Conservation (phyloP, 2,113 vertebrate genomes). For the Epinephelus moara region DNA sequence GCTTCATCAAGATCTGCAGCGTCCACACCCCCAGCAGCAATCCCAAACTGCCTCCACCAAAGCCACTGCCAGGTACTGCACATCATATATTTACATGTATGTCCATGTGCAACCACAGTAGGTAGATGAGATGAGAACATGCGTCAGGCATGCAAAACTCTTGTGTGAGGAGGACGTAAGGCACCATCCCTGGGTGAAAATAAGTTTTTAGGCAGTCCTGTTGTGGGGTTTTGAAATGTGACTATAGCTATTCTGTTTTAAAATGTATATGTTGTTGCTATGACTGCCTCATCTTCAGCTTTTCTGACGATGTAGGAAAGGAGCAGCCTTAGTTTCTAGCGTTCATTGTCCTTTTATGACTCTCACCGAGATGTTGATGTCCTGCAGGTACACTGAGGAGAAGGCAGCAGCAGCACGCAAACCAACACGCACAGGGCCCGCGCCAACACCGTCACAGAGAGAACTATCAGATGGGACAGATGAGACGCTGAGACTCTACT, state of each 20-base stretch:
- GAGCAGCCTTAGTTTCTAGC: not conserved
- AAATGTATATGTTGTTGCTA: not conserved
- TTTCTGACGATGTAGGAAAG: not conserved
- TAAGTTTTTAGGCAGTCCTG: too few relatives aligned
- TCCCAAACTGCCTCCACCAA: slow-evolving; percentile 95
- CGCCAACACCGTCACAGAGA: slow-evolving; percentile 87
- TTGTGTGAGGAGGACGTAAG: too few relatives aligned
- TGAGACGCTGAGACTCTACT: slow-evolving; percentile 90
- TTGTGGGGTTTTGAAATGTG: not conserved
- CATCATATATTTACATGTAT: not conserved
- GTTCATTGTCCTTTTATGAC: not conserved
- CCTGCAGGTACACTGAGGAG: slow-evolving; percentile 93
- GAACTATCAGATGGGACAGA: slow-evolving; percentile 93
- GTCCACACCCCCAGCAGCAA: slow-evolving; percentile 99
- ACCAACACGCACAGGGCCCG: slow-evolving; percentile 55
- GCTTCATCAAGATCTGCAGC: slow-evolving; percentile 99
- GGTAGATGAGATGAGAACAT: not conserved
- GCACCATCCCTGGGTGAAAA: too few relatives aligned
- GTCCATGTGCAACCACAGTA: not conserved
- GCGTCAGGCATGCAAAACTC: too few relatives aligned
- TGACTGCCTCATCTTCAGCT: not conserved
- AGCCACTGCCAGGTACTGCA: slow-evolving; percentile 92
- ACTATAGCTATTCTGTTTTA: not conserved
- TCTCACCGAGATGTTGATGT: slow-evolving; percentile 15
- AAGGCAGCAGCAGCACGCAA: slow-evolving; percentile 84